Base-by-base conservation (phyloP, 2,888 invertebrate genomes). In the Nomada fucata region DNA sequence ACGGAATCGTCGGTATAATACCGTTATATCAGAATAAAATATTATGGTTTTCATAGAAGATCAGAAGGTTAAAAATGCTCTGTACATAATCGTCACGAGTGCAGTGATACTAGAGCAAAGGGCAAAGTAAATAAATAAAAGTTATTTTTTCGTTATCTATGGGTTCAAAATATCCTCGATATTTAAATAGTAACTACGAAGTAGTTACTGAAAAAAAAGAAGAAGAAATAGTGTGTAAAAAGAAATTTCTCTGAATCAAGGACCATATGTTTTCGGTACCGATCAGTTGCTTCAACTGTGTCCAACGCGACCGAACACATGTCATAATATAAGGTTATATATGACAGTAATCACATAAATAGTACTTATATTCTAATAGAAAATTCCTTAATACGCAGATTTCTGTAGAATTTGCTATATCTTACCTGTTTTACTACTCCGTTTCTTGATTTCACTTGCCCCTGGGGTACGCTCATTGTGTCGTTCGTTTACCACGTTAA, bases 381-480 rank as follows among this genome's bases (percentile, higher is more conserved):
- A n/a, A 57, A 55, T 47, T n/a, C 18, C 20, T 10, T n/a, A 18
- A 26, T 13, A 26, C 57, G 52, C 44, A 15, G 53, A 53, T 44
- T 53, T 13, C 57, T 29, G 23, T 36, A 36, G 70, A 75, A 82
- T 76, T 53, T 20, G 36, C 15, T n/a, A 29, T 53, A 76, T 92
- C 93, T 94, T 93, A 95, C 96, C 94, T 95, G 95, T 93, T 96
- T 96, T 78, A 96, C 95, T 91, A 95, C 95, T 89, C 95, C 95
- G 91, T 94, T 82, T 70, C 78, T 69, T 42, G 69, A 94, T 93
- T 94, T 94, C 87, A 93, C 93, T 87, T 94, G 94, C 90, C 92
- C 93, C 92, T 94, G 94, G 91, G 94, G 83, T 83, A 89, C 89
- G 86, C 86, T 89, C 89, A 88, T 91, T 71, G 64, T 86, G 83